Evolutionary conservation across 1,140 invertebrate genomes (phyloP).

Genomic region (Drosophila malerkotliana): DNA sequence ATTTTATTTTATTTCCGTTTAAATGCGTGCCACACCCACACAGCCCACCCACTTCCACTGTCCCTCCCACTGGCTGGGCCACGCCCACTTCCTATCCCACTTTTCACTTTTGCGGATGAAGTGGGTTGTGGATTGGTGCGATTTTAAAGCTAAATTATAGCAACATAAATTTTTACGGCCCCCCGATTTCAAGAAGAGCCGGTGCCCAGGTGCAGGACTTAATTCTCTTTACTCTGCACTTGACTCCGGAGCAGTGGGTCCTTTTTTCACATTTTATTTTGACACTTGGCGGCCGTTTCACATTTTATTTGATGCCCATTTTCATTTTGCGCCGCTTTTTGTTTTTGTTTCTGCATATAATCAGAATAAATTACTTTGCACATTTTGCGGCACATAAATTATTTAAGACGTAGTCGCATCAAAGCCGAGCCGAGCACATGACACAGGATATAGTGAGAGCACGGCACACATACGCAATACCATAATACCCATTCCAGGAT

Average conservation of each 20-base stretch:
- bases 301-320: conserved; percentile 71
- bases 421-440: conserved; percentile 20
- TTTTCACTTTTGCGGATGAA: conserved; percentile 19
- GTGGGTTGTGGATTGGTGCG: conserved; percentile 37
- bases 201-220: conserved; percentile 67
- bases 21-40: conserved; percentile 61
- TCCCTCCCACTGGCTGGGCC: no score
- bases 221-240: conserved; percentile 70
- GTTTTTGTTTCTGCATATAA: conserved; percentile 62
- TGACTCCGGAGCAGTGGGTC: conserved; percentile 39
- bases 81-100: conserved; percentile 7
- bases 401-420: conserved; percentile 62
- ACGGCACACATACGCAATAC: neutral
- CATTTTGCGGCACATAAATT: conserved; percentile 80
- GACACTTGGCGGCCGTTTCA: conserved; percentile 74
- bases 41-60: neutral
- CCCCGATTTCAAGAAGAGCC: conserved; percentile 25
- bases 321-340: conserved; percentile 35
- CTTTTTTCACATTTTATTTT: conserved; percentile 35
- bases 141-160: conserved; percentile 79
- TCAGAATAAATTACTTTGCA: conserved; percentile 80
- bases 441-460: neutral
- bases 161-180: conserved; percentile 75
- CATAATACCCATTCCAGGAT: neutral
- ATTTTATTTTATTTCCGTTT: conserved; percentile 82